Evolutionary conservation across 1,140 invertebrate genomes (phyloP).

Genomic region (Dufourea novaeangliae): DNA sequence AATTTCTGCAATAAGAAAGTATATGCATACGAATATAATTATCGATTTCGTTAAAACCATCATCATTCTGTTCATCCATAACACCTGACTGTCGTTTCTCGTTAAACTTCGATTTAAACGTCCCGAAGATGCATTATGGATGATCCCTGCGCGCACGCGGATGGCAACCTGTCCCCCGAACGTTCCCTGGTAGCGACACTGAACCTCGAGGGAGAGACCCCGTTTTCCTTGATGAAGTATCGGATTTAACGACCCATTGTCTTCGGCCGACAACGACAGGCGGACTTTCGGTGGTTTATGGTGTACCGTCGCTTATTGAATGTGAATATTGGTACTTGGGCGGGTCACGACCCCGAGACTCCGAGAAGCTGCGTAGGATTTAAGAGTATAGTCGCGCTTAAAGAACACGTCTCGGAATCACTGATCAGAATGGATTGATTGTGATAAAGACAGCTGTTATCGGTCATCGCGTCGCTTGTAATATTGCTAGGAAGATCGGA

Average conservation of each 20-base stretch:
- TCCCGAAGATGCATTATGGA: constrained; percentile 43
- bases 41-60: neutral
- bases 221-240: constrained; percentile 2
- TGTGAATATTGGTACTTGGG: neutral
- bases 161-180: constrained; percentile 25
- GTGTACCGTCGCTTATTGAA: neutral
- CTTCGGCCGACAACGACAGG: neutral
- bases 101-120: constrained; percentile 66
- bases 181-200: neutral
- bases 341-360: neutral
- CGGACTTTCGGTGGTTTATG: neutral
- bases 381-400: neutral
- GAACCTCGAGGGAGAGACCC: neutral
- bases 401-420: neutral
- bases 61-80: neutral
- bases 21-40: too few relatives aligned
- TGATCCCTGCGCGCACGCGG: constrained; percentile 11
- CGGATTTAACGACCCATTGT: constrained; percentile 12
- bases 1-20: neutral
- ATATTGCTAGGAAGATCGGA: neutral
- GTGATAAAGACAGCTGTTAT: neutral
- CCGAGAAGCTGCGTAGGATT: neutral
- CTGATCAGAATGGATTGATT: too few relatives aligned
- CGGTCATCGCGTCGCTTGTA: neutral
- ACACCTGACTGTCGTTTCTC: constrained; percentile 59